phyloP scores from a whole-genome alignment of 2,888 invertebrate genomes.

The Nephrocerus scutellatus region DNA sequence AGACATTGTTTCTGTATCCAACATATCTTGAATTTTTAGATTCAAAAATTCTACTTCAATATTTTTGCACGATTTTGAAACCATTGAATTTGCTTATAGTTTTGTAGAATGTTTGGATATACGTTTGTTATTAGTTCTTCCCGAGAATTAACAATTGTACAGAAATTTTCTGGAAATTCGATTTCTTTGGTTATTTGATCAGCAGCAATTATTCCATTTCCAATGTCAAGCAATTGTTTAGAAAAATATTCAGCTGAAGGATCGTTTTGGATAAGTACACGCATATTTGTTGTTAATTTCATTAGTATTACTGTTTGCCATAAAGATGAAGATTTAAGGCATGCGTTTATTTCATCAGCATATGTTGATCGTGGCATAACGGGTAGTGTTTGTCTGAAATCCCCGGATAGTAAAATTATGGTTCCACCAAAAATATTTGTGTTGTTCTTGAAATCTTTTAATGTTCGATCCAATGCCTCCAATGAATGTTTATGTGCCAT shows the following conservation, averaged over 20 bases:
- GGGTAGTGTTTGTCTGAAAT: slow-evolving; percentile 36
- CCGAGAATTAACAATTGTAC: background rate
- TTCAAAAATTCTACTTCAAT: slow-evolving; percentile 17
- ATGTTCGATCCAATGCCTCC: too few species aligned
- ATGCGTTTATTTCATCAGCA: slow-evolving; percentile 10
- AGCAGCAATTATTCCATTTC: too few species aligned
- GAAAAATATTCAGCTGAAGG: slow-evolving; percentile 13
- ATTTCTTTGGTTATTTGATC: slow-evolving; percentile 1
- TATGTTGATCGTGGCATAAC: slow-evolving; percentile 26
- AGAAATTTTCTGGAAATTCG: background rate
- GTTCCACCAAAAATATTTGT: slow-evolving; percentile 29
- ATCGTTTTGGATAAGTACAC: slow-evolving; percentile 27
- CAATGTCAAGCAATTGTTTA: background rate
- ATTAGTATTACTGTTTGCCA: slow-evolving; percentile 23
- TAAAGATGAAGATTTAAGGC: slow-evolving; percentile 6
- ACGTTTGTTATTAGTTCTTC: background rate
- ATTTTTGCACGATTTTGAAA: background rate
- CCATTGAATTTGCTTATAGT: background rate
- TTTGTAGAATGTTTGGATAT: background rate
- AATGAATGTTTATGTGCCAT: too few species aligned
- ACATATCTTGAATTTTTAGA: slow-evolving; percentile 21
- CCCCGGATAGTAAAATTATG: slow-evolving; percentile 32
- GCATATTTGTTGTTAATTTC: slow-evolving; percentile 24
- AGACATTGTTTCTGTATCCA: slow-evolving; percentile 19
- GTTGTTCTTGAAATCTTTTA: slow-evolving; percentile 23